Evolutionary conservation across 1,140 invertebrate species (phyloP).

Genomic region (Neomicropteryx cornuta): DNA sequence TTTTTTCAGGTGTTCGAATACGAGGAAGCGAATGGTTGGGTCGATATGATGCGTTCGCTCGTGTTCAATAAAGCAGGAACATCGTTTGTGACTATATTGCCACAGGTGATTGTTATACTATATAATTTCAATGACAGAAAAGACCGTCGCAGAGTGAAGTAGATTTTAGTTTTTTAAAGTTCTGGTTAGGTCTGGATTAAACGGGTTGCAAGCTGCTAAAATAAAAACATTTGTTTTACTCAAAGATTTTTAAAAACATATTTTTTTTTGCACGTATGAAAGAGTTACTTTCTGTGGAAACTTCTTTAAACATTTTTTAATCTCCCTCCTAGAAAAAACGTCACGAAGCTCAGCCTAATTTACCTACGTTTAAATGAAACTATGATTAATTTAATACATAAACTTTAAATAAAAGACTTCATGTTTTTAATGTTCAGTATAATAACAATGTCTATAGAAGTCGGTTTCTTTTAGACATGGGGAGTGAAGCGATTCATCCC

Average conservation of each 20-base stretch:
- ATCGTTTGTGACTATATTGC: conserved; percentile 33
- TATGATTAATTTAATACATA: no score
- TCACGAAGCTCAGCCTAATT: no score
- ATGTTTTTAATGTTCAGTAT: no score
- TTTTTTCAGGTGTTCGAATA: conserved; percentile 32
- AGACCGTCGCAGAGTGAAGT: no score
- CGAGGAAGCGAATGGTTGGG: conserved; percentile 31
- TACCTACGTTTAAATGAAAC: no score
- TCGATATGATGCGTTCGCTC: conserved; percentile 30
- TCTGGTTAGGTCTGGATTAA: background rate
- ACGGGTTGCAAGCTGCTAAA: conserved; percentile 1
- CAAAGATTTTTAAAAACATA: background rate
- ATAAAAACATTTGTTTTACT: background rate
- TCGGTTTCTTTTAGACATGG: no score
- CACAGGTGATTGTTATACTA: conserved; percentile 26
- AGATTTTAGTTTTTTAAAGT: conserved; percentile 3
- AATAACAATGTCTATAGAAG: no score
- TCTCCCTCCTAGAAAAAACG: no score
- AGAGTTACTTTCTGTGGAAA: background rate
- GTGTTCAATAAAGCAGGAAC: conserved; percentile 28
- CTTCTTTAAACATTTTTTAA: no score
- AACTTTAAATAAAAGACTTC: no score
- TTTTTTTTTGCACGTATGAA: background rate
- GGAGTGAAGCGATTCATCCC: no score
- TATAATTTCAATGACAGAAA: no score